Base-by-base conservation (phyloP, 2,888 invertebrate genomes). In the Neria commutata region DNA sequence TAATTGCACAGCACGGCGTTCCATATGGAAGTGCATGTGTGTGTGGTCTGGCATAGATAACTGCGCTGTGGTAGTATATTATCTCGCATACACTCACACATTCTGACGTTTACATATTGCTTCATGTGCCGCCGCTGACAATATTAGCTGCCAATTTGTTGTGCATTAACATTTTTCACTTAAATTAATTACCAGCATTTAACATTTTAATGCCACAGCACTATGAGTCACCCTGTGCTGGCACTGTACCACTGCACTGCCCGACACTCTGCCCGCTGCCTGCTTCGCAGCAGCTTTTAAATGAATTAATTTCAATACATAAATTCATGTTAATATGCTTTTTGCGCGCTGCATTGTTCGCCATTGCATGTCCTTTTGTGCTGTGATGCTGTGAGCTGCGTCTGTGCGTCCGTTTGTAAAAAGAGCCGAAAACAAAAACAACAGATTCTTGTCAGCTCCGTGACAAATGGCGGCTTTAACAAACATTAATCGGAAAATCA, bases 131-230 rank as follows among this genome's bases (percentile, higher is more conserved):
- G 50, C 5, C 17, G 33, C 23, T 61, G 64, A 63, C 61, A 51
- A 62, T 58, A 67, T 68, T 58, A 56, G 52, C 60, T 54, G 52
- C 33, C 61, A 67, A 62, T 66, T 68, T 60, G 63, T 63, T 62
- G 55, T 62, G 58, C 61, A 62, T 63, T 63, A 55, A 61, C 50
- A 58, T 21, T 54, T 48, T 51, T 21, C 46, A 29, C 34, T 46
- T 50, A 51, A 51, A 50, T 55, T 55, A 55, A 55, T 55, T 55
- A 37, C 54, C 24, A 37, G 48, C 47, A 42, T 55, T n/a, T 55
- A 55, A 48, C 47, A 25, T 37, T 33, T 47, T 34, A 42, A 42
- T 42, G 42, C 42, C 3, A 4, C 37, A 19, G 42, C 42, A n/a
- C n/a, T n/a, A n/a, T n/a, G n/a, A n/a, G n/a, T n/a, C n/a, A n/a